These are phyloP conservation scores for Chaetura pelagica DNA, from an alignment of 2,113 vertebrate species.

Conservation along the genomic window DNA sequence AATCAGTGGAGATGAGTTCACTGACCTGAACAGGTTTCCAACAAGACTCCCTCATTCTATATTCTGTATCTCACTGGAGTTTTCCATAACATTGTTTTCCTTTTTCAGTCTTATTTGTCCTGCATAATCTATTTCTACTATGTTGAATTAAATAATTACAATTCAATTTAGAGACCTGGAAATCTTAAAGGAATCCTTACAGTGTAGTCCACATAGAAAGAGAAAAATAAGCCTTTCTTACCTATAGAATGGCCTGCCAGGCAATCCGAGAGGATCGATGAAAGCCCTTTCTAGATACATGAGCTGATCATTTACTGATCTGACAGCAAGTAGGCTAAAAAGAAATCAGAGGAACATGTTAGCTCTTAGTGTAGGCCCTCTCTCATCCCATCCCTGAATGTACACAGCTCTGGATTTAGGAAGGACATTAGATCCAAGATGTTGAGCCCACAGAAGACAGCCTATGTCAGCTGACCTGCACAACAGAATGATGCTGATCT, in stretches of 20 bases:
- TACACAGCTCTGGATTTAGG: not conserved
- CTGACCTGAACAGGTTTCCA: not conserved
- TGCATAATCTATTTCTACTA: not conserved
- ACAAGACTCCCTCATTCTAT: not conserved
- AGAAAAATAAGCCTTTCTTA: conserved; percentile 58
- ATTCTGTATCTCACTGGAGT: not conserved
- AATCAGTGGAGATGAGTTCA: not conserved
- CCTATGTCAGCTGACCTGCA: not conserved
- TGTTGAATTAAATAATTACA: not conserved
- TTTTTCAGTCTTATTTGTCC: not conserved
- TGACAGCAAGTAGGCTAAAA: conserved; percentile 71
- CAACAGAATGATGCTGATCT: not conserved
- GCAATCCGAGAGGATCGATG: conserved; percentile 92
- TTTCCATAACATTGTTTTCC: not conserved
- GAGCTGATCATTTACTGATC: conserved; percentile 90
- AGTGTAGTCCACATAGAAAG: not conserved
- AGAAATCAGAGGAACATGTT: not conserved
- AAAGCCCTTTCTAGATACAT: conserved; percentile 96
- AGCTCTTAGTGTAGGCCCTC: not conserved
- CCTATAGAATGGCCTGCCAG: conserved; percentile 93
- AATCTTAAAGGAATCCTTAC: not conserved
- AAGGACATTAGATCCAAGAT: not conserved
- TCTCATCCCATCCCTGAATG: not conserved
- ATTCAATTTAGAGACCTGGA: not conserved
- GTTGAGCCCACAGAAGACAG: not conserved